Percentiles rank a stretch among this genome's conserved stretches.
Evolutionary conservation across 2,797 vertebrate genomes (phyloP).

Genomic region (Cyclopterus lumpus): DNA sequence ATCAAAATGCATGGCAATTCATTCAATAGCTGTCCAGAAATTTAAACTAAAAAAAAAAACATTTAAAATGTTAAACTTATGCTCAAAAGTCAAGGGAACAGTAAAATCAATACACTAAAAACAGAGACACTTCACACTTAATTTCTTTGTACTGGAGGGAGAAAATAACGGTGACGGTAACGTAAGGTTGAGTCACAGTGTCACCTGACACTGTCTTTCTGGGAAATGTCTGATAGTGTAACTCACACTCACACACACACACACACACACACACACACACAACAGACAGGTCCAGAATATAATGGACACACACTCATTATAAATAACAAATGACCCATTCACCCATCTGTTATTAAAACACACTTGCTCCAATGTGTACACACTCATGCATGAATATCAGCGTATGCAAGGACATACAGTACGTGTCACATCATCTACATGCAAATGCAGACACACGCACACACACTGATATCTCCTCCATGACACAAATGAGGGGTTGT

Average conservation of each 20-base stretch:
- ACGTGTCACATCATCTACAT: constrained; percentile 52
- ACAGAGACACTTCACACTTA: neutral
- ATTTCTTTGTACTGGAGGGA: neutral
- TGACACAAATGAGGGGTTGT: neutral
- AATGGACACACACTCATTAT: constrained; percentile 37
- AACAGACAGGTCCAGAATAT: constrained; percentile 17
- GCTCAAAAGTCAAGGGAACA: neutral
- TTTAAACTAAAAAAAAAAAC: constrained; percentile 5
- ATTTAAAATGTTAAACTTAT: neutral
- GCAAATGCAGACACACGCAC: constrained; percentile 42
- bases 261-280: constrained; percentile 20
- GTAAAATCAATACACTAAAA: neutral
- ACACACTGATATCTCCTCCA: neutral
- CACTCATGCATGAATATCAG: constrained; percentile 43
- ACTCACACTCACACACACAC: constrained; percentile 11
- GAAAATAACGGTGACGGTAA: neutral
- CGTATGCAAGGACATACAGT: constrained; percentile 27
- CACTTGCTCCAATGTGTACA: constrained; percentile 20
- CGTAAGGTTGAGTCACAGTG: neutral
- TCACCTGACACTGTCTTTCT: neutral
- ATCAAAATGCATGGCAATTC: neutral
- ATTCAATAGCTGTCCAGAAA: neutral
- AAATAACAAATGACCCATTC: constrained; percentile 52
- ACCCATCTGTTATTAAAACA: constrained; percentile 44
- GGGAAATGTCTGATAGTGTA: constrained; percentile 9